phyloP scores from a whole-genome alignment of 35 echinoderm and acorn worm species.

The Strongylocentrotus purpuratus region DNA sequence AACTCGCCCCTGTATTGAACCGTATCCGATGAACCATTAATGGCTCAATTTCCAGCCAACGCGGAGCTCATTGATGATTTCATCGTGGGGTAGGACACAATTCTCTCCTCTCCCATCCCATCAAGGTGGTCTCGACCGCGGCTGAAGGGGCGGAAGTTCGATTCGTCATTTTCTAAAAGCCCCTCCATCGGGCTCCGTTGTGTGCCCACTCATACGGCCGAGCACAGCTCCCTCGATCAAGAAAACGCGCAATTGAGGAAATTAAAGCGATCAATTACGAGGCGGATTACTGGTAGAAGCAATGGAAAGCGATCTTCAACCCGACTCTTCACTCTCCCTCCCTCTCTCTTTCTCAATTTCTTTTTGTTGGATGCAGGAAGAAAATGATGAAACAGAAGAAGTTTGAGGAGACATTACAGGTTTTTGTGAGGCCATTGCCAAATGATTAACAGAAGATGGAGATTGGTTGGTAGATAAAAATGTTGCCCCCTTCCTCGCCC shows the following conservation, averaged over 20 bases:
- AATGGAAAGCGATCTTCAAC: conserved; percentile 40
- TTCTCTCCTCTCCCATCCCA: not conserved
- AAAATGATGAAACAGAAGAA: conserved; percentile 6
- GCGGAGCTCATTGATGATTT: not conserved
- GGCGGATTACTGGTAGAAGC: conserved; percentile 22
- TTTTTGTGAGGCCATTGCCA: not conserved
- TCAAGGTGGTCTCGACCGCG: not conserved
- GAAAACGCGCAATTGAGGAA: conserved; percentile 28
- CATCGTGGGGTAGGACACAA: not conserved
- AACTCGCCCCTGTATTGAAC: not conserved
- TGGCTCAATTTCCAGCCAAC: not conserved
- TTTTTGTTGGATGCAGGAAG: not conserved
- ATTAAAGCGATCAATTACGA: conserved; percentile 46
- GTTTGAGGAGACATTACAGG: not conserved
- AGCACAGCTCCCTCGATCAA: not conserved
- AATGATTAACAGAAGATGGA: not conserved
- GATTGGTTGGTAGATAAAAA: too few species aligned
- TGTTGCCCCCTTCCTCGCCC: too few species aligned
- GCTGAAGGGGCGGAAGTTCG: conserved; percentile 23
- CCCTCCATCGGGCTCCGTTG: not conserved
- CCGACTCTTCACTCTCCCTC: not conserved
- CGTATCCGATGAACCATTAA: not conserved
- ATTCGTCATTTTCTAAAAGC: conserved; percentile 33
- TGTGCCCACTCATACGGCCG: not conserved
- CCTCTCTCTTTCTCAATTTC: not conserved